These are phyloP conservation scores for Anneissia japonica DNA, from an alignment of 35 echinoderm and acorn worm species.

Conservation along the genomic window DNA sequence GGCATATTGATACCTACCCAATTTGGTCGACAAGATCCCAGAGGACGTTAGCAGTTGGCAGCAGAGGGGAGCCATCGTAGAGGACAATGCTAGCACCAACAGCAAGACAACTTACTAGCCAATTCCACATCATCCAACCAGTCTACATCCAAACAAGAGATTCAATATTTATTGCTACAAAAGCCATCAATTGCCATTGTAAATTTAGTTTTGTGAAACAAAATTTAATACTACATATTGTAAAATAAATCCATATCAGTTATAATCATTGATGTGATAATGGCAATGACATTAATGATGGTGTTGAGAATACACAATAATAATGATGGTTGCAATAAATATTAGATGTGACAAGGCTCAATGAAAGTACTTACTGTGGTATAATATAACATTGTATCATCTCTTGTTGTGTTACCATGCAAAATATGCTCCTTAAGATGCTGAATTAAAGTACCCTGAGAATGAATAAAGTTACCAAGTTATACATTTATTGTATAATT, in stretches of 20 bases:
- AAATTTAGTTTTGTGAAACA: no score
- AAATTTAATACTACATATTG: background rate
- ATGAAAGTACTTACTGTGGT: conserved; percentile 80
- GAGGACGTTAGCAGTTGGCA: conserved; percentile 66
- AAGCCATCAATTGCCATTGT: no score
- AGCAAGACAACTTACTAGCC: conserved; percentile 76
- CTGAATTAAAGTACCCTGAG: conserved; percentile 84
- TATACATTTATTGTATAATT: no score
- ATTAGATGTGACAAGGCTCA: no score
- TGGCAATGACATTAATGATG: background rate
- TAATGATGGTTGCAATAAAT: no score
- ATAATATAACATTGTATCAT: conserved; percentile 87
- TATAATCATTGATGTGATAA: background rate
- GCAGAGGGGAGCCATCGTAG: conserved; percentile 90
- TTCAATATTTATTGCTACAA: no score
- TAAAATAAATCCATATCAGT: background rate
- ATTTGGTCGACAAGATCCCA: conserved; percentile 89
- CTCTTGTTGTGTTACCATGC: conserved; percentile 86
- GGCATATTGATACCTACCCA: conserved; percentile 57
- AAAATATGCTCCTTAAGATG: conserved; percentile 94
- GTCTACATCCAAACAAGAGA: conserved; percentile 34
- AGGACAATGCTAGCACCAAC: conserved; percentile 72
- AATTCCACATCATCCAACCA: conserved; percentile 99
- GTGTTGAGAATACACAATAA: background rate
- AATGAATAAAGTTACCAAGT: background rate